Evolutionary conservation across 2,797 vertebrate species (phyloP), one percentile per base, ranked within the genome.

Genomic region (Sciurus carolinensis): DNA sequence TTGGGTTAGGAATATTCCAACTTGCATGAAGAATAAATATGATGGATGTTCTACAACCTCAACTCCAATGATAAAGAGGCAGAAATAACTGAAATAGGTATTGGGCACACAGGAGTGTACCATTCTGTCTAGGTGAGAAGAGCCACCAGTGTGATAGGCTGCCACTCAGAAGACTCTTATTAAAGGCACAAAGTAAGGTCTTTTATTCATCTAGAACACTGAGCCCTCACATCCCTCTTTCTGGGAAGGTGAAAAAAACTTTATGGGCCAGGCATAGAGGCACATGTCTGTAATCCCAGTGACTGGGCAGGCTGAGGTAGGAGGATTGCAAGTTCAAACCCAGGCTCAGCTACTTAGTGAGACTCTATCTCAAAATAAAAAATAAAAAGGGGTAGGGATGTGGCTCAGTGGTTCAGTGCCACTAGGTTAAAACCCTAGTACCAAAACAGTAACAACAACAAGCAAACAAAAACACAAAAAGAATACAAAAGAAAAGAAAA

Each of bases 41-140:
- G 96, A 83, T 97, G 95, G 98, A 97, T 91, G 94, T 97, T 98
- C 96, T 97, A 96, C 87, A 94, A 96, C 88, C 97, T 95, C 86
- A 59, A 87, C 75, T 97, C 94, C 87, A 72, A 15, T 57, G n/a
- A 97, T 97, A 90, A 39, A 1, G 72, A 92, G 69, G 96, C 79
- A 87, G 81, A 11, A 96, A 86, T 33, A 83, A 54, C 85, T 87
- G 52, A 93, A 69, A 76, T 92, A 54, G 81, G 54, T 28, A 39
- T 18, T 18, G 91, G 87, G 80, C 94, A 93, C 6, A 8, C 50
- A 76, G 69, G 93, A 59, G 0, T 0, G 80, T 20, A 80, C 69
- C 62, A 83, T 86, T 92, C 39, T 62, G 30, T 80, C 50, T 26
- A 24, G 24, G 66, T 17, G 33, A 47, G 26, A 75, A 54, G 47